phyloP scores from a whole-genome alignment of 2,888 invertebrate species.

The Nebria salina region DNA sequence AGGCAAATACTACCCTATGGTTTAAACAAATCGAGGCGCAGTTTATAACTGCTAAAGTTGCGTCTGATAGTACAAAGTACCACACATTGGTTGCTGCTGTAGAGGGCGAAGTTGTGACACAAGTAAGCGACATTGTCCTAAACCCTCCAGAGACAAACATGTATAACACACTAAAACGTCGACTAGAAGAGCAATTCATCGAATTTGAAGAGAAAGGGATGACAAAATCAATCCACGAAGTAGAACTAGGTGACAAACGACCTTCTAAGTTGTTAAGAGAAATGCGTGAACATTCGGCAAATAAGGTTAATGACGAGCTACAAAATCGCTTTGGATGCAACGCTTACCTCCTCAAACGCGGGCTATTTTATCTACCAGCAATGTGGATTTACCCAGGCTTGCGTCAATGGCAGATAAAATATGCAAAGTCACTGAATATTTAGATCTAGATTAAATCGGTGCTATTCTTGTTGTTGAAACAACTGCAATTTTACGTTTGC shows the following conservation, averaged over 20 bases:
- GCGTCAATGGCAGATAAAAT: slow-evolving; percentile 46
- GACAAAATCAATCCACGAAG: slow-evolving; percentile 46
- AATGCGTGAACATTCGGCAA: slow-evolving; percentile 47
- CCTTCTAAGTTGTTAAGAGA: slow-evolving; percentile 49
- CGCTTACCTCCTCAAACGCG: slow-evolving; percentile 43
- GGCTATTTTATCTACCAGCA: no score
- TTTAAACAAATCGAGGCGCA: slow-evolving; percentile 48
- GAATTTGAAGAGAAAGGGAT: slow-evolving; percentile 47
- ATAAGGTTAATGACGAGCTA: slow-evolving; percentile 41
- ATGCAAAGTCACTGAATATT: slow-evolving; percentile 21
- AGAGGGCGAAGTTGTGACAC: slow-evolving; percentile 43
- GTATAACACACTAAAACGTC: slow-evolving; percentile 46
- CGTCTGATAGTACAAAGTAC: slow-evolving; percentile 47
- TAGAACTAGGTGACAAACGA: slow-evolving; percentile 48
- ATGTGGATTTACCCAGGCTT: slow-evolving; percentile 29
- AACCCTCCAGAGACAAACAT: slow-evolving; percentile 41
- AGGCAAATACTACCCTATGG: slow-evolving; percentile 47
- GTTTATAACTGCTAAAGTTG: slow-evolving; percentile 45
- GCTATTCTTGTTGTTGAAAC: no score
- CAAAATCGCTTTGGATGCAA: slow-evolving; percentile 47
- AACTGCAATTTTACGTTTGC: no score
- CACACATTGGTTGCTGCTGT: slow-evolving; percentile 44
- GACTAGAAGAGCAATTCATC: slow-evolving; percentile 44
- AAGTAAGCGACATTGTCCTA: slow-evolving; percentile 48
- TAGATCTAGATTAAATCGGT: no score